Conservation (phyloP, 2,797 vertebrate species). For the Gymnocypris eckloni region DNA sequence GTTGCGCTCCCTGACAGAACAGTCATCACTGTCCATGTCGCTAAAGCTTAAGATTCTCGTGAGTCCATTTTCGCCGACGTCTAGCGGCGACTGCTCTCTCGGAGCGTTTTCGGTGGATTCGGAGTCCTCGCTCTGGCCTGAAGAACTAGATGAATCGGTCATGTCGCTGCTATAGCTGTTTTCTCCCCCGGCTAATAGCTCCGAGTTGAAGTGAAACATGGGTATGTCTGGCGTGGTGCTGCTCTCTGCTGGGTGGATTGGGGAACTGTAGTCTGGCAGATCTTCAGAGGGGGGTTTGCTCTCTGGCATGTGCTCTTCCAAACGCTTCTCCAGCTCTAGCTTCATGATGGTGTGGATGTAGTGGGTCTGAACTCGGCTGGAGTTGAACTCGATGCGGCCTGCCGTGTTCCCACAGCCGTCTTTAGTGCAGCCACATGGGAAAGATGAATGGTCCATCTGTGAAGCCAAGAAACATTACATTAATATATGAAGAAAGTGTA, state of each 20-base stretch:
- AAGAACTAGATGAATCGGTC: constrained; percentile 88
- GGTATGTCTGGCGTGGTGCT: constrained; percentile 69
- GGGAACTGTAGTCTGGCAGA: background rate
- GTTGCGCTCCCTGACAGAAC: constrained; percentile 61
- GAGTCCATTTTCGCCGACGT: constrained; percentile 85
- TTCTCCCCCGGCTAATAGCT: constrained; percentile 80
- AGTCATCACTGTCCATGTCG: constrained; percentile 81
- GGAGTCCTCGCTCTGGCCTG: constrained; percentile 82
- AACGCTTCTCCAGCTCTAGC: constrained; percentile 91
- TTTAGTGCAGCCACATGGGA: constrained; percentile 95
- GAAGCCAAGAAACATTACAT: constrained; percentile 4
- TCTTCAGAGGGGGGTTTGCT: constrained; percentile 57
- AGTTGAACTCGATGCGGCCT: constrained; percentile 96
- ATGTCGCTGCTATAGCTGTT: constrained; percentile 95
- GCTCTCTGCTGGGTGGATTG: constrained; percentile 38
- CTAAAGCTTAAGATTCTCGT: constrained; percentile 90
- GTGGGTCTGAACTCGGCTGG: constrained; percentile 92
- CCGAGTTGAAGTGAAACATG: constrained; percentile 83
- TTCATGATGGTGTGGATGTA: constrained; percentile 98
- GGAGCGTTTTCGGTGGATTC: constrained; percentile 70
- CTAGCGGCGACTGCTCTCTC: constrained; percentile 75
- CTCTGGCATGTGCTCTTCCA: constrained; percentile 79
- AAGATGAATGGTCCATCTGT: constrained; percentile 96
- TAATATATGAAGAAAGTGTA: constrained; percentile 2
- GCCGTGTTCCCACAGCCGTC: constrained; percentile 92